Base-by-base conservation (phyloP, 53 echinoderm and acorn worm species). In the Hippasteria phrygiana region DNA sequence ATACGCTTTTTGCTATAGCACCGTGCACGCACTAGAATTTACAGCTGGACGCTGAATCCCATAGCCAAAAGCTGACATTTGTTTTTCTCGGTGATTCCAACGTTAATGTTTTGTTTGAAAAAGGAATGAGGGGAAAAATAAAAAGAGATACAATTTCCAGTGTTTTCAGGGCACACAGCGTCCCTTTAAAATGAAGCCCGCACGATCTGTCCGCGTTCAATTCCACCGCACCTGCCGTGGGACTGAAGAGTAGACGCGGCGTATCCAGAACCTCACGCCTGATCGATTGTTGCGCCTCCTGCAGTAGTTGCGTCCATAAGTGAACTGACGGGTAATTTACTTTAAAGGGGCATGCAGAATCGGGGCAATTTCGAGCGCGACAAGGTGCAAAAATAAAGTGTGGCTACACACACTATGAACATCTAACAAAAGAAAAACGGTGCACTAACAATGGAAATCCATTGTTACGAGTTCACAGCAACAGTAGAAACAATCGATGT, bases 191-290 rank as follows among this genome's bases (percentile, higher is more conserved):
- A 31, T 22, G 4, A 17, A 34, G 18, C 43, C 35, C 37, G 37
- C 78, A 78, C 82, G 82, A 82, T 66, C 65, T 66, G 65, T 82
- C 65, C 66, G 12, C 66, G 43, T 64, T 82, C 64, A 66, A 82
- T 82, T 63, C 63, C 32, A 32, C 46, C 64, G 65, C 82, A 82
- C 82, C 82, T 82, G 82, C 65, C 43, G 43, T 5, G 2, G 45
- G 66, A 46, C 46, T 42, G n/a, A 22, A 74, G 74, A 40, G 37
- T 26, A 41, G 37, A 22, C 78, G 38, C 54, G 37, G 62, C 26
- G 79, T 55, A 79, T 53, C 34, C 53, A 77, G 54, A 77, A 53
- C 77, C 29, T 40, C 71, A 27, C 63, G 37, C 48, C 55, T 12
- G 56, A 56, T 78, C 78, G 56, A 78, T 78, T 48, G 34, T 80